Evolutionary conservation across 1,140 invertebrate species (phyloP), one percentile per base, ranked within the genome.

Genomic region (Microplitis mediator): DNA sequence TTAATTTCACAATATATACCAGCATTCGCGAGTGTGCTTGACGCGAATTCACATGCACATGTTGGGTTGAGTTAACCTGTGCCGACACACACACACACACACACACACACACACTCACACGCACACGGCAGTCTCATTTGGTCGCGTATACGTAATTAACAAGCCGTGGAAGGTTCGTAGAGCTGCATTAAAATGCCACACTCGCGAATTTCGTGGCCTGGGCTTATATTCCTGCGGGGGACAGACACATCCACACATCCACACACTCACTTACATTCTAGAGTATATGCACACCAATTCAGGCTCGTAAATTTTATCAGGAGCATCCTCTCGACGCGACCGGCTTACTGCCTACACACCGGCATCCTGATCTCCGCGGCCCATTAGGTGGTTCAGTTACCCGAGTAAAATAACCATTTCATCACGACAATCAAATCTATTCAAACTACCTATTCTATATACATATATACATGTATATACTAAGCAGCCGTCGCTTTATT

Each of bases 101-200:
- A 63, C n/a, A 64, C 16, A 14, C 14, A 58, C 54, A 23, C 16
- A 50, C 14, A 50, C 23, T 5, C 13, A 50, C 36, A 23, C 16
- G 45, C 35, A n/a, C 6, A 2, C n/a, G 6, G 13, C 23, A 16
- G 5, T 69, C 67, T 69, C 67, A 61, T 69, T 69, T 45, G 39
- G 14, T 39, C 45, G 66, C 54, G 32, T 61, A 69, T 69, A 60
- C 51, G 67, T 67, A 67, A 67, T 67, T 67, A 67, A 67, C 65
- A 54, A 67, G 65, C 65, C 65, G 65, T 52, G 50, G 32, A 67
- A 67, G 39, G 14, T 39, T 54, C n/a, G 31, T 65, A 67, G 65
- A 65, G 39, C 51, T 67, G 39, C 65, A 67, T 67, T 67, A 67
- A 67, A 67, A 67, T 67, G 65, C 65, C 65, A 67, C 65, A 67